phyloP scores from a whole-genome alignment of 2,797 vertebrate species.

The Pipistrellus kuhlii region DNA sequence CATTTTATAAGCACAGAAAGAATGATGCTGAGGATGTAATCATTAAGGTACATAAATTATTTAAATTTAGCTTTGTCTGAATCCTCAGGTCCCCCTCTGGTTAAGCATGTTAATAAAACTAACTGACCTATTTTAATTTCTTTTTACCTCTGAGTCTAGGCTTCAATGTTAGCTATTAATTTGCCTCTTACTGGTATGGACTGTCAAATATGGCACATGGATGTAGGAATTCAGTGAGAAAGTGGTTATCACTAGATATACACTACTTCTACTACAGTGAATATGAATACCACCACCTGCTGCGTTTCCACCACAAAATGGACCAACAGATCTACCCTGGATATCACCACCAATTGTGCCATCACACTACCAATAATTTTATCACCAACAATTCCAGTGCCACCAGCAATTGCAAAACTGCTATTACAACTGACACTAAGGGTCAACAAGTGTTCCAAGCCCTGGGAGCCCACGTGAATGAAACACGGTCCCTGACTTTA shows the following conservation, averaged over 20 bases:
- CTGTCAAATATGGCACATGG: neutral
- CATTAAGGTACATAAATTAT: slow-evolving; percentile 25
- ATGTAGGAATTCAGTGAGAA: neutral
- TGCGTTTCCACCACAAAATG: neutral
- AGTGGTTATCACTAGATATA: neutral
- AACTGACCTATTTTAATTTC: slow-evolving; percentile 18
- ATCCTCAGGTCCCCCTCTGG: neutral
- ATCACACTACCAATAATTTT: neutral
- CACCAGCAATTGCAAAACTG: neutral
- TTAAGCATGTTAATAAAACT: slow-evolving; percentile 32
- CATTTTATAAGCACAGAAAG: slow-evolving; percentile 14
- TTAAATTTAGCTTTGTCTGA: slow-evolving; percentile 34
- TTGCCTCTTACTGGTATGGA: neutral
- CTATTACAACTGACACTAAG: neutral
- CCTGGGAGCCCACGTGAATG: neutral
- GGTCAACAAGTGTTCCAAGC: neutral
- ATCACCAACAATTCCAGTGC: neutral
- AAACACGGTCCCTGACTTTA: neutral
- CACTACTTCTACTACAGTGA: neutral
- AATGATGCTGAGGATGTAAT: neutral
- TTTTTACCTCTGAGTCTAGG: neutral
- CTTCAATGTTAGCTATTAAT: neutral
- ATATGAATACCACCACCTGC: neutral
- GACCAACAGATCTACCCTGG: neutral
- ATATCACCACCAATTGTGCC: neutral